These are phyloP conservation scores for Drepana arcuata DNA, from an alignment of 1,140 invertebrate genomes.

Conservation along the genomic window DNA sequence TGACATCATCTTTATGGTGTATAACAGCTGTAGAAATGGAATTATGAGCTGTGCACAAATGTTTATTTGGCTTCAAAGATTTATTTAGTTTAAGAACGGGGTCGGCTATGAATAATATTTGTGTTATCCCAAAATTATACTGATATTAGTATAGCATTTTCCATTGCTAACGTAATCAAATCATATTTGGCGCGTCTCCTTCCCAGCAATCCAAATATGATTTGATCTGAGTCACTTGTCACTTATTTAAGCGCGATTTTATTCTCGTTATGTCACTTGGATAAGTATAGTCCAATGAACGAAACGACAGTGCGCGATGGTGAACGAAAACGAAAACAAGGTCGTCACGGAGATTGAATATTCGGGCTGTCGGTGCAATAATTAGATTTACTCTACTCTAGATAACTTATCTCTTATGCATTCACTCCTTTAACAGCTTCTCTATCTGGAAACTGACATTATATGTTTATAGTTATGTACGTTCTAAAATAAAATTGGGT, in stretches of 20 bases:
- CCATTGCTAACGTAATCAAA: too few relatives aligned
- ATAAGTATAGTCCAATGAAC: constrained; percentile 22
- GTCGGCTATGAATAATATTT: too few relatives aligned
- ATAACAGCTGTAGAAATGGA: constrained; percentile 1
- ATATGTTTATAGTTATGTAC: too few relatives aligned
- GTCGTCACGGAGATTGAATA: constrained; percentile 48
- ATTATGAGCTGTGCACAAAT: constrained; percentile 6
- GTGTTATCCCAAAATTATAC: too few relatives aligned
- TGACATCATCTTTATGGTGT: too few relatives aligned
- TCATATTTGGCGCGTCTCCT: too few relatives aligned
- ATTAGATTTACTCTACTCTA: neutral
- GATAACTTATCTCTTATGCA: too few relatives aligned
- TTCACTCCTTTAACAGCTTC: too few relatives aligned
- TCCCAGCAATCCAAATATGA: neutral
- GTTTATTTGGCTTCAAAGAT: constrained; percentile 7
- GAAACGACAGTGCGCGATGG: constrained; percentile 16
- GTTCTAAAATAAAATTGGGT: too few relatives aligned
- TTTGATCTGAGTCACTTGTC: neutral
- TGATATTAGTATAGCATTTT: too few relatives aligned
- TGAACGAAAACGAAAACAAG: constrained; percentile 64
- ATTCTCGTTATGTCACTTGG: constrained; percentile 39
- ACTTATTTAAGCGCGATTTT: neutral
- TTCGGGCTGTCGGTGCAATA: constrained; percentile 34
- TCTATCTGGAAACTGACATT: too few relatives aligned
- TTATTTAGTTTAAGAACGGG: constrained; percentile 3